Evolutionary conservation across 2,888 invertebrate species (phyloP), one percentile per base, ranked within the genome.

Genomic region (Drosophila histrio): DNA sequence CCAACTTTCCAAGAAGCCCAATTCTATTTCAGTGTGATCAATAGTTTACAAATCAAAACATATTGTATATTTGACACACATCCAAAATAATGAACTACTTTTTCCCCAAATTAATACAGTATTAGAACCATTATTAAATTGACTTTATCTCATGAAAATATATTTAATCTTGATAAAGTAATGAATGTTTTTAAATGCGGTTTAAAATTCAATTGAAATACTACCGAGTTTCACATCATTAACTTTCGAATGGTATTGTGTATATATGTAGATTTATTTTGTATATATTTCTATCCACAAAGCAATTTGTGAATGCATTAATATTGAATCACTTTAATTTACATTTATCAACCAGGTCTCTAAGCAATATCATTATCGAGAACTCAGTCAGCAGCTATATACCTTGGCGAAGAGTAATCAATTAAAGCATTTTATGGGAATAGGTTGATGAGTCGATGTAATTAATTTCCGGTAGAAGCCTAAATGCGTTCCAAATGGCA

Each of bases 401-500:
- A 19, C 17, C 19, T 44, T 19, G 21, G 9, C 6, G 22, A 2
- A 13, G 38, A 56, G 53, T 62, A 72, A 67, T 70, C 80, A 64
- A 81, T 80, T 65, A 67, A 63, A 63, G 43, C 67, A 67, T 65
- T 68, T 66, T 28, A 72, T 59, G 72, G 28, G 54, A 61, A 72
- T 61, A 72, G 60, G 59, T 77, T 75, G 87, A 75, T 72, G 72
- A 68, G 67, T 62, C 50, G 32, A 11, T 58, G 68, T 84, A 83
- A 87, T 83, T 82, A 87, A 84, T 77, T 83, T 80, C 63, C 64
- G 74, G 73, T 57, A 52, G 32, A 61, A 41, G 69, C 53, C 65
- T 46, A 61, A 66, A 68, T 54, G 66, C 43, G 47, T 46, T 13
- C 58, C 64, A 58, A 32, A 47, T 80, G 76, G 32, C 54, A 60